Conservation (phyloP, 2,888 invertebrate species). For the Amblyteles armatorius region DNA sequence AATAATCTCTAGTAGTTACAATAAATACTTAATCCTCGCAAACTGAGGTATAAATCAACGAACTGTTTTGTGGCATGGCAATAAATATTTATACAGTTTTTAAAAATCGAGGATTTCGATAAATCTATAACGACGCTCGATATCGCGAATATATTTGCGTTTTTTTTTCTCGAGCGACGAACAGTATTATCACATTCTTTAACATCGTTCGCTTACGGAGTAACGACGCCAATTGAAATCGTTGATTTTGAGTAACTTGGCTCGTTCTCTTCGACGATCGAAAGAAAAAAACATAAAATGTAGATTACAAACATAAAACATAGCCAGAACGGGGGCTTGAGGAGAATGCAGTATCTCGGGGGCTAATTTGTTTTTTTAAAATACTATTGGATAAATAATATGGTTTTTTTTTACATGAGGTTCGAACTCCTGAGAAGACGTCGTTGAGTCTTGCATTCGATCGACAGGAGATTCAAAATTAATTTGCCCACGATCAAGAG, state of each 20-base stretch:
- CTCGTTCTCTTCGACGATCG: slow-evolving; percentile 23
- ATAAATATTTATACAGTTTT: slow-evolving; percentile 60
- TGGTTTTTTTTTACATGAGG: slow-evolving; percentile 55
- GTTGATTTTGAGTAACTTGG: slow-evolving; percentile 8
- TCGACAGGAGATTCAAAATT: slow-evolving; percentile 60
- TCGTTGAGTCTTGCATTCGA: slow-evolving; percentile 53
- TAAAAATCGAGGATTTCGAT: slow-evolving; percentile 58
- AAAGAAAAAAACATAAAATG: slow-evolving; percentile 33
- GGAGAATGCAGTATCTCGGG: slow-evolving; percentile 65
- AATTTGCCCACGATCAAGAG: slow-evolving; percentile 49
- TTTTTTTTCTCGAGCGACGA: slow-evolving; percentile 41
- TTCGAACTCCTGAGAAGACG: slow-evolving; percentile 40
- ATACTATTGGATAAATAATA: slow-evolving; percentile 55
- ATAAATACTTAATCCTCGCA: slow-evolving; percentile 74
- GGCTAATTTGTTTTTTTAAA: slow-evolving; percentile 53
- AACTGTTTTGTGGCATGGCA: slow-evolving; percentile 62
- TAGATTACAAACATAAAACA: slow-evolving; percentile 43
- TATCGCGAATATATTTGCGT: slow-evolving; percentile 24
- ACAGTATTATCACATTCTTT: slow-evolving; percentile 74
- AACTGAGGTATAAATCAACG: slow-evolving; percentile 70
- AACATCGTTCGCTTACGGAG: slow-evolving; percentile 57
- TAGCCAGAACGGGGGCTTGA: slow-evolving; percentile 12
- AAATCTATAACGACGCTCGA: slow-evolving; percentile 62
- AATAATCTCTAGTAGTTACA: slow-evolving; percentile 61
- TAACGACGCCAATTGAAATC: slow-evolving; percentile 41